Conservation (phyloP, 2,797 vertebrate species). For the Danio aesculapii region DNA sequence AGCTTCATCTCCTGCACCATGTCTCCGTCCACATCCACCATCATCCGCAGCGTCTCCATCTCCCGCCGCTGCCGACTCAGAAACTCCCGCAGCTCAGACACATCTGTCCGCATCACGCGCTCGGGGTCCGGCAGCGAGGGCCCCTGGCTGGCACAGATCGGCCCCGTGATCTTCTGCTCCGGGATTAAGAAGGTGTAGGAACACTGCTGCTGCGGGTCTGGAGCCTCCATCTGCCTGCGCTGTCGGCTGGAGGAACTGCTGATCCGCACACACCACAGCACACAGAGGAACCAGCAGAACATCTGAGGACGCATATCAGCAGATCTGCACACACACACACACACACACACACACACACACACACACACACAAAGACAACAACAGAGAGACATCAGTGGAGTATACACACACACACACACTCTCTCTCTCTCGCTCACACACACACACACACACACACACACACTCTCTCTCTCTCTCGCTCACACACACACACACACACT, state of each 20-base stretch:
- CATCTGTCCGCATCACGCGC: slow-evolving; percentile 89
- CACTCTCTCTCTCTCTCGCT: no score
- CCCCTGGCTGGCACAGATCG: slow-evolving; percentile 91
- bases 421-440: no score
- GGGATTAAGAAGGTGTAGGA: slow-evolving; percentile 97
- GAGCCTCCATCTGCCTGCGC: slow-evolving; percentile 74
- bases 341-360: no score
- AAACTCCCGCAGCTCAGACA: slow-evolving; percentile 90
- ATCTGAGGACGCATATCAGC: slow-evolving; percentile 81
- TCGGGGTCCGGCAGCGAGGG: slow-evolving; percentile 81
- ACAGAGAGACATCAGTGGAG: no score
- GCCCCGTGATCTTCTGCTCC: slow-evolving; percentile 96
- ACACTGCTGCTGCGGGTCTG: slow-evolving; percentile 81
- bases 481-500: no score
- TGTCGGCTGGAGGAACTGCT: slow-evolving; percentile 71
- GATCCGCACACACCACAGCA: slow-evolving; percentile 72
- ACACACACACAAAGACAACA: no score
- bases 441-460: no score
- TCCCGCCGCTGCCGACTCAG: slow-evolving; percentile 91
- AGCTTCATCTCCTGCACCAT: slow-evolving; percentile 97
- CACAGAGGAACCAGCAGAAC: slow-evolving; percentile 77
- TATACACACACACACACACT: no score
- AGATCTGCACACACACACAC: no score
- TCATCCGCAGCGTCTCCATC: slow-evolving; percentile 91
- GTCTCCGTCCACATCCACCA: slow-evolving; percentile 96